These are phyloP conservation scores for Butastur rufipennis DNA, from an alignment of 2,113 vertebrate genomes.

Conservation along the genomic window DNA sequence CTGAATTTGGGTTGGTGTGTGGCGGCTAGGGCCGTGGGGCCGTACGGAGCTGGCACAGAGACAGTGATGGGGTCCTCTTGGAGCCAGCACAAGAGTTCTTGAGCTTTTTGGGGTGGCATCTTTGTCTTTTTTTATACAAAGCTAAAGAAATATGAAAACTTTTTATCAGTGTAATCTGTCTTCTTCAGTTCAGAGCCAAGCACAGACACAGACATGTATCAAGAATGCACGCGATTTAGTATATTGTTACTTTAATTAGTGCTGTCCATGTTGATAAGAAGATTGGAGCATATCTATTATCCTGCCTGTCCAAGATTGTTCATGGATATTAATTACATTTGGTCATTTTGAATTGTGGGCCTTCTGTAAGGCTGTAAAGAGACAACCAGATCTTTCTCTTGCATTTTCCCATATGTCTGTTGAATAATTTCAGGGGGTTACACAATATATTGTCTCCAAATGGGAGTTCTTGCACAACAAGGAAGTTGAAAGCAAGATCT, in stretches of 20 bases:
- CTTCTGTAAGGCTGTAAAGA: background rate
- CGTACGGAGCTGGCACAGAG: fast-evolving
- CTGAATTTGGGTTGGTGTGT: background rate
- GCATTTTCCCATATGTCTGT: background rate
- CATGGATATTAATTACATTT: background rate
- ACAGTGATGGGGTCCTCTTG: background rate
- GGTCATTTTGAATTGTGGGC: background rate
- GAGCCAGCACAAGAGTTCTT: background rate
- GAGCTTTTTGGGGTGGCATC: too few species aligned
- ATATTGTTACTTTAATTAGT: background rate
- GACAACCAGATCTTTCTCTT: background rate
- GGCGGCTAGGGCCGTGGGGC: background rate
- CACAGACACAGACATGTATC: background rate
- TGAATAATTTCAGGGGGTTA: background rate
- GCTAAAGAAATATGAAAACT: background rate
- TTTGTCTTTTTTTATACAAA: background rate
- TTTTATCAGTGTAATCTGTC: background rate
- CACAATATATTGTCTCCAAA: background rate
- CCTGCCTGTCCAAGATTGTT: background rate
- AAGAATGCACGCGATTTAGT: background rate
- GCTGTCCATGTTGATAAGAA: background rate
- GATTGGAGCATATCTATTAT: background rate
- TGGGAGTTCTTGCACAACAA: background rate
- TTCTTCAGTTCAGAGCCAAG: background rate
- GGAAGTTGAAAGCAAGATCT: background rate